Conservation (phyloP, 1,140 invertebrate genomes). For the Zaprionus lachaisei region DNA sequence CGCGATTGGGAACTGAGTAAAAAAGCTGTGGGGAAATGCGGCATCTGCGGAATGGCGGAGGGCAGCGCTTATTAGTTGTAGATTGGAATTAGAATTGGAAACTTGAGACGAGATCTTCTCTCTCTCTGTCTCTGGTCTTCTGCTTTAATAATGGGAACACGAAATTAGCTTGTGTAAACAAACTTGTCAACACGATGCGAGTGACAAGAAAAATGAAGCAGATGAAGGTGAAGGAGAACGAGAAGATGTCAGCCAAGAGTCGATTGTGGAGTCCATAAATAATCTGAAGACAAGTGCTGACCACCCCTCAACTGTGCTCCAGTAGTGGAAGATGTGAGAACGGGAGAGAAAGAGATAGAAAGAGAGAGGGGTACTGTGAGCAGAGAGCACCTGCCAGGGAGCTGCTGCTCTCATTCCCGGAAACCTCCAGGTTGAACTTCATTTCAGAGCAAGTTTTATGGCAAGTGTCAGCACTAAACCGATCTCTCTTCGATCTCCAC, state of each 20-base stretch:
- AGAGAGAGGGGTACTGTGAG: not conserved
- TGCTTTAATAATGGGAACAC: slow-evolving; percentile 23
- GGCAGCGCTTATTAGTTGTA: slow-evolving; percentile 42
- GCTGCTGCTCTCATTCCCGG: slow-evolving; percentile 32
- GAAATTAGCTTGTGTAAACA: slow-evolving; percentile 79
- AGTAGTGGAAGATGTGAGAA: slow-evolving; percentile 8
- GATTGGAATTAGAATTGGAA: slow-evolving; percentile 6
- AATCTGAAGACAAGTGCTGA: slow-evolving; percentile 33
- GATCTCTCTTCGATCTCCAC: slow-evolving; percentile 31
- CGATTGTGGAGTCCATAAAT: slow-evolving; percentile 32
- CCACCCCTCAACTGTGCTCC: slow-evolving; percentile 29
- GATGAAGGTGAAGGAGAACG: slow-evolving; percentile 7
- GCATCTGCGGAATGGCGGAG: slow-evolving; percentile 7
- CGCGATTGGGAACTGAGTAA: slow-evolving; percentile 62
- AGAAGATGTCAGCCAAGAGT: not conserved
- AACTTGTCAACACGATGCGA: slow-evolving; percentile 68
- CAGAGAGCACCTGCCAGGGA: slow-evolving; percentile 45
- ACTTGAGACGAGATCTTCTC: slow-evolving; percentile 33
- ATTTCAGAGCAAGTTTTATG: slow-evolving; percentile 63
- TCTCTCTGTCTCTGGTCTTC: slow-evolving; percentile 1
- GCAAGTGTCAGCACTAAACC: slow-evolving; percentile 76
- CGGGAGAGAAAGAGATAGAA: not conserved
- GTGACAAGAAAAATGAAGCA: slow-evolving; percentile 31
- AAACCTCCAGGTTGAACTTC: slow-evolving; percentile 31
- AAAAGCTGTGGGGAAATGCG: slow-evolving; percentile 20